Percentiles rank a stretch among this genome's conserved stretches.
These are phyloP conservation scores for Troides aeacus DNA, from an alignment of 2,888 invertebrate species.

Conservation along the genomic window DNA sequence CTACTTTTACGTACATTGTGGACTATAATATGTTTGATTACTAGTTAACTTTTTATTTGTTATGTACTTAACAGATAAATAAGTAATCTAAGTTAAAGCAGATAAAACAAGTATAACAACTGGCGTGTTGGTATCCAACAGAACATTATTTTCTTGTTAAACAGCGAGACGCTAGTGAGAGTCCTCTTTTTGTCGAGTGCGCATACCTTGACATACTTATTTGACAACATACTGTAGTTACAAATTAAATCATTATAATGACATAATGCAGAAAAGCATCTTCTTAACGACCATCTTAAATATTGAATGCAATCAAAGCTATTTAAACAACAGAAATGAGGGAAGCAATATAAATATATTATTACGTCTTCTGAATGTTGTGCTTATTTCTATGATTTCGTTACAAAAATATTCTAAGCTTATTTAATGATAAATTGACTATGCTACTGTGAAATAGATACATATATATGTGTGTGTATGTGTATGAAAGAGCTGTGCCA, in stretches of 20 bases:
- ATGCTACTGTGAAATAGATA: background rate
- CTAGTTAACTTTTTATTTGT: no score
- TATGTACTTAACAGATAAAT: background rate
- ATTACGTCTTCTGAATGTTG: no score
- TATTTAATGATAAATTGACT: background rate
- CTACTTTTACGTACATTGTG: no score
- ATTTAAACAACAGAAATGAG: background rate
- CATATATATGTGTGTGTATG: no score
- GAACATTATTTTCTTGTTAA: slow-evolving; percentile 16
- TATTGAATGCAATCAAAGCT: background rate
- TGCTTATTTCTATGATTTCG: no score
- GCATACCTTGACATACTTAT: slow-evolving; percentile 8
- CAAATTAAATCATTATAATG: background rate
- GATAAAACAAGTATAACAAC: background rate
- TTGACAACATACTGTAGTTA: slow-evolving; percentile 1
- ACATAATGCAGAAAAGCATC: background rate
- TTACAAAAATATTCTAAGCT: no score
- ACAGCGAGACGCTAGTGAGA: background rate
- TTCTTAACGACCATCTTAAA: no score
- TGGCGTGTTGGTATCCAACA: background rate
- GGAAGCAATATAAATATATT: no score
- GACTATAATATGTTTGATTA: no score
- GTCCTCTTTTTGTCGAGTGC: slow-evolving; percentile 6
- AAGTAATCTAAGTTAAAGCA: background rate
- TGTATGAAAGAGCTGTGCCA: no score